Evolutionary conservation across 2,888 invertebrate species (phyloP).

Genomic region (Drepana falcataria): DNA sequence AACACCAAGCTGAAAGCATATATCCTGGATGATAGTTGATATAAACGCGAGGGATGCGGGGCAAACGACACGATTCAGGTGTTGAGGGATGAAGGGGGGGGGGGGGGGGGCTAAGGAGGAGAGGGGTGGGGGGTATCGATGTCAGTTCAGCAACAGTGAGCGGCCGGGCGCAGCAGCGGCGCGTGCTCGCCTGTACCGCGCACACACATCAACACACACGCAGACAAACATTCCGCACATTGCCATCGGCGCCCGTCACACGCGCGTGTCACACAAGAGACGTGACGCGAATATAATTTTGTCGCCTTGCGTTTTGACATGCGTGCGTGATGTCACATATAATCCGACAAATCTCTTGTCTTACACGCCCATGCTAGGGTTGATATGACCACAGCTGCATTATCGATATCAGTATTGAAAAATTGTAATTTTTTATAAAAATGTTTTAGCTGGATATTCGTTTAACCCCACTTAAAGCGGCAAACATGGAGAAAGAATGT

Average conservation of each 20-base stretch:
- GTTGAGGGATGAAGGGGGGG: constrained; percentile 5
- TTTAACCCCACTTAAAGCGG: too few species aligned
- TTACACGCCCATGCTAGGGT: neutral
- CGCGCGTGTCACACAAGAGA: neutral
- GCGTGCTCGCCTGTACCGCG: constrained; percentile 62
- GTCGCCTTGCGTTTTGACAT: neutral
- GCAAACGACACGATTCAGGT: too few species aligned
- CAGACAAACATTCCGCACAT: constrained; percentile 30
- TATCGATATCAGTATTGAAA: neutral
- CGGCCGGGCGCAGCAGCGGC: constrained; percentile 59
- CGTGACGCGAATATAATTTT: neutral
- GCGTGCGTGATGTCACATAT: neutral
- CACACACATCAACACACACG: constrained; percentile 35
- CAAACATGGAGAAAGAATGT: too few species aligned
- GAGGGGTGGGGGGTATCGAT: constrained; percentile 14
- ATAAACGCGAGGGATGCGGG: too few species aligned
- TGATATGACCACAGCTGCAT: neutral
- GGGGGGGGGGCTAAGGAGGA: constrained; percentile 10
- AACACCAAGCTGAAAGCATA: neutral
- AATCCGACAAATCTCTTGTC: neutral
- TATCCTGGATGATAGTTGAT: too few species aligned
- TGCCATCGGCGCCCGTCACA: constrained; percentile 13
- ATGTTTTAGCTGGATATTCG: too few species aligned
- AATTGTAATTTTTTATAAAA: too few species aligned
- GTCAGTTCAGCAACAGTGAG: constrained; percentile 45